Evolutionary conservation across 2,888 invertebrate genomes (phyloP).

Genomic region (Congeria kusceri): DNA sequence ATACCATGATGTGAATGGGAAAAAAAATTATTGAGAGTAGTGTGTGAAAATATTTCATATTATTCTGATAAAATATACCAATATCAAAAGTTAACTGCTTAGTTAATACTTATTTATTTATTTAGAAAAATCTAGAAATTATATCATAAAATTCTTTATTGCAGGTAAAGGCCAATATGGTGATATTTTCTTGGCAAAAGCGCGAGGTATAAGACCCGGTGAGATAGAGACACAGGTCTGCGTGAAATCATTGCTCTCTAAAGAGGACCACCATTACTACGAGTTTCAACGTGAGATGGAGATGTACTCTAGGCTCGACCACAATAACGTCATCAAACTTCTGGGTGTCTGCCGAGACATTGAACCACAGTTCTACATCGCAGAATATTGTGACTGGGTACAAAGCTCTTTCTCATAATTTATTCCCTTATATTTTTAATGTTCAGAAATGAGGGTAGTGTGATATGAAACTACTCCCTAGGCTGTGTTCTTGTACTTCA

Average conservation of each 20-base stretch:
- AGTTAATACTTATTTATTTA: too few species aligned
- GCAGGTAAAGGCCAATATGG: conserved; percentile 96
- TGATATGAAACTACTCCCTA: too few species aligned
- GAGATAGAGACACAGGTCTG: conserved; percentile 83
- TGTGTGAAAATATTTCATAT: too few species aligned
- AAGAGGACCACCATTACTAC: conserved; percentile 80
- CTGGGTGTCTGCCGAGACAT: conserved; percentile 90
- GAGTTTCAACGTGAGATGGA: conserved; percentile 96
- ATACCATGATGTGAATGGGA: too few species aligned
- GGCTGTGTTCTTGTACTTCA: too few species aligned
- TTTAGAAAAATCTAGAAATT: too few species aligned
- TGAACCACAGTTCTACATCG: conserved; percentile 94
- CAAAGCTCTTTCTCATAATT: conserved; percentile 72
- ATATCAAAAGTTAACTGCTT: too few species aligned
- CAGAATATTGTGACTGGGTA: conserved; percentile 97
- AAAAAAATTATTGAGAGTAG: too few species aligned
- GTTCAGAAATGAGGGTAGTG: too few species aligned
- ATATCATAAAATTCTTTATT: conserved; percentile 20
- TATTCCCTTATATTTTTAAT: too few species aligned
- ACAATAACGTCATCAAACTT: conserved; percentile 91
- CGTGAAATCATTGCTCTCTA: conserved; percentile 83
- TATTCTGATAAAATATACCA: too few species aligned
- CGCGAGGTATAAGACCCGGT: conserved; percentile 85
- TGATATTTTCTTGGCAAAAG: conserved; percentile 93
- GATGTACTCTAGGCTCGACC: conserved; percentile 92